Evolutionary conservation across 2,113 vertebrate genomes (phyloP), one percentile per base, ranked within the genome.

Genomic region (Pica pica): DNA sequence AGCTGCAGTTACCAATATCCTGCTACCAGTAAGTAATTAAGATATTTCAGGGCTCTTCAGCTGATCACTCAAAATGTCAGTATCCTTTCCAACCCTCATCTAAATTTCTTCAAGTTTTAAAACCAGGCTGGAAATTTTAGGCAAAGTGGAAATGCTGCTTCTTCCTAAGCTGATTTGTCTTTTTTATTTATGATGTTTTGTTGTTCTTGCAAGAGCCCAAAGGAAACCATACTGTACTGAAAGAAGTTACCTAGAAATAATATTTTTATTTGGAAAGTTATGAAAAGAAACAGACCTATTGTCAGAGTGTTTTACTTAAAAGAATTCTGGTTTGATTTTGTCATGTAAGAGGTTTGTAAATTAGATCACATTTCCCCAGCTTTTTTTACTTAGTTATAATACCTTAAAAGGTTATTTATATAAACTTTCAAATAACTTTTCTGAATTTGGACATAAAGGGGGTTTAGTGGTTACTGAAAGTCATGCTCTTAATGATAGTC

Each of bases 1-100:
- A 97, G 93, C 96, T 95, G 83, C 47, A 87, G 88, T 87, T 94
- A 84, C 92, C 76, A 92, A 83, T 93, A 86, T 27, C 35, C 92
- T 91, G 91, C 39, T 87, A 94, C 80, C 50, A 96, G 71, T 64
- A 61, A 93, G 83, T 84, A 70, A 85, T 94, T 89, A 94, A 93
- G 92, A 93, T 68, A 71, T 87, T 80, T 88, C 57, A 50, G 22
- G 41, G 37, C 49, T 94, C 76, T 80, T 92, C 86, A 92, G 57
- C 79, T 91, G 80, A 89, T 93, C 82, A 46, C 80, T 94, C 80
- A 93, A 85, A 88, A 87, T 93, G 83, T 90, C 88, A 88, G 53
- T 65, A 69, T 67, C 71, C 83, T 92, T 90, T 94, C 87, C 71
- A 89, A 49, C 71, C 27, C 52, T 67, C 46, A 63, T 83, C 68